These are phyloP conservation scores for Darevskia mixta DNA, from an alignment of 2,797 vertebrate species.

Conservation along the genomic window DNA sequence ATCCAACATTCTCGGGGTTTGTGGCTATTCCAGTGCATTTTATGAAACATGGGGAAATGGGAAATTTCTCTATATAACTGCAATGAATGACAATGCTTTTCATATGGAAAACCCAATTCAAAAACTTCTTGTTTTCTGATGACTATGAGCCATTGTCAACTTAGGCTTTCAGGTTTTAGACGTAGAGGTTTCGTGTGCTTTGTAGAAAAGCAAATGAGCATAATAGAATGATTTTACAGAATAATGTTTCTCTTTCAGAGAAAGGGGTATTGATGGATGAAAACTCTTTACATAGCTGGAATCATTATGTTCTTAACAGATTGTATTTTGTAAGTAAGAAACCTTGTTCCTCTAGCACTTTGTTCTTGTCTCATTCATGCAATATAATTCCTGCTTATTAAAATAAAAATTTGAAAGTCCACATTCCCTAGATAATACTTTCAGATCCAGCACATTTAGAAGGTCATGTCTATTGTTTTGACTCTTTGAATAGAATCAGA, in stretches of 20 bases:
- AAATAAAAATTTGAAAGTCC: conserved; percentile 34
- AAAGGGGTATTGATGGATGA: neutral
- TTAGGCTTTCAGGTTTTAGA: conserved; percentile 8
- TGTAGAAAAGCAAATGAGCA: neutral
- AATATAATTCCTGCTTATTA: neutral
- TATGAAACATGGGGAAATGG: neutral
- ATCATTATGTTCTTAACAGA: neutral
- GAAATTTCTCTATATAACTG: neutral
- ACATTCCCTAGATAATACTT: conserved; percentile 36
- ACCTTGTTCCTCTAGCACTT: conserved; percentile 16
- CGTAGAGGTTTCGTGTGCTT: neutral
- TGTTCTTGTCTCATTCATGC: conserved; percentile 17
- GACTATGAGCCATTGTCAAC: neutral
- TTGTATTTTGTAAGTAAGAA: conserved; percentile 6
- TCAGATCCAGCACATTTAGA: conserved; percentile 36
- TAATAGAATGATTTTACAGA: neutral
- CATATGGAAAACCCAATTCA: neutral
- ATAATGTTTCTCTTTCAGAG: neutral
- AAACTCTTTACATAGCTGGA: neutral
- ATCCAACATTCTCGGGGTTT: neutral
- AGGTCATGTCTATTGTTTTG: conserved; percentile 31
- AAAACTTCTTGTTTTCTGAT: neutral
- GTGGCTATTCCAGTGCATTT: neutral
- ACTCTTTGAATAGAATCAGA: conserved; percentile 38
- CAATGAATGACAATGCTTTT: neutral